These are phyloP conservation scores for Xyrichtys novacula DNA, from an alignment of 2,797 vertebrate species.

Conservation along the genomic window DNA sequence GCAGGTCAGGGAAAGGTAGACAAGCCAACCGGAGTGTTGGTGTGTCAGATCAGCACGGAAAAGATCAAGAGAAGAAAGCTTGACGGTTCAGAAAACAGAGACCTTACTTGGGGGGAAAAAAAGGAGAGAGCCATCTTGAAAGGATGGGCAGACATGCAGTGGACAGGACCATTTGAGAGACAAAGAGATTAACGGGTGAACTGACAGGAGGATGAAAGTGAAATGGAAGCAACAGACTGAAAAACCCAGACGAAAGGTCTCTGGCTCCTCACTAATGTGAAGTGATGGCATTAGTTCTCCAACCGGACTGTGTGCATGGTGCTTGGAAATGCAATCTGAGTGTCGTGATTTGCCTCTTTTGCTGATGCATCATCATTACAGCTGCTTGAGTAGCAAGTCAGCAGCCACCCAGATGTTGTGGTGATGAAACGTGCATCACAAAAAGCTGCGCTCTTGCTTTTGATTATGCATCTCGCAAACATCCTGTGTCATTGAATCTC, in stretches of 20 bases:
- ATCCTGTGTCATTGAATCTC: not conserved
- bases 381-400: not conserved
- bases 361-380: not conserved
- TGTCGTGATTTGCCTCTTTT: not conserved
- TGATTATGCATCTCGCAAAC: slow-evolving; percentile 3
- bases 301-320: not conserved
- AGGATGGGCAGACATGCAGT: not conserved
- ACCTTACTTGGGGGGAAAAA: not conserved
- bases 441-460: not conserved
- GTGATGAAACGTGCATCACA: not conserved
- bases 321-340: not conserved
- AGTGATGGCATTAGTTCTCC: not conserved
- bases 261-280: not conserved
- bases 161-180: not conserved
- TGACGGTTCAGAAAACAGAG: too few relatives aligned
- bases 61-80: too few relatives aligned
- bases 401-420: slow-evolving; percentile 4
- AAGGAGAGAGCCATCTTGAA: not conserved
- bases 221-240: slow-evolving; percentile 12
- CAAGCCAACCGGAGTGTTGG: too few relatives aligned
- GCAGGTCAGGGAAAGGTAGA: not conserved
- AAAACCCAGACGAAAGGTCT: not conserved
- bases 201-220: not conserved
- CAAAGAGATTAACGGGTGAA: not conserved
- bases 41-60: too few relatives aligned